Percentiles rank a stretch among this genome's conserved stretches.
phyloP scores from a whole-genome alignment of 2,888 invertebrate species.

The Callimorpha dominula region DNA sequence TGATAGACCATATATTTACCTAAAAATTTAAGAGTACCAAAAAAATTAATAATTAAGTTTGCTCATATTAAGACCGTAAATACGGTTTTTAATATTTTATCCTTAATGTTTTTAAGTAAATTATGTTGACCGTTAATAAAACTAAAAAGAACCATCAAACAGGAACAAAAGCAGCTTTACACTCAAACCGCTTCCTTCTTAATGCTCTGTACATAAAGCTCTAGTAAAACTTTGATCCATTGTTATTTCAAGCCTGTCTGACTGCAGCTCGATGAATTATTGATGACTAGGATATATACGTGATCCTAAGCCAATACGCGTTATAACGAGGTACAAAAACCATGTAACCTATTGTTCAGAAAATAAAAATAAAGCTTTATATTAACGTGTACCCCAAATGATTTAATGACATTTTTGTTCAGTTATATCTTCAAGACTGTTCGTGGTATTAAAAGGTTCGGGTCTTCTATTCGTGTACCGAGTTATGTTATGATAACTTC shows the following conservation, averaged over 20 bases:
- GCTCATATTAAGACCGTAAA: too few species aligned
- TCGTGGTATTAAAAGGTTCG: background rate
- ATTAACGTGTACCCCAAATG: background rate
- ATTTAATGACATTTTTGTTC: background rate
- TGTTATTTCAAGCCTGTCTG: conserved; percentile 79
- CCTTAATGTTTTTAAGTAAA: too few species aligned
- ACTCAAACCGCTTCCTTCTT: conserved; percentile 42
- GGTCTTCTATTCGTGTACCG: conserved; percentile 46
- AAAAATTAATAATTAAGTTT: too few species aligned
- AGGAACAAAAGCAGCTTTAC: background rate
- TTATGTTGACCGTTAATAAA: background rate
- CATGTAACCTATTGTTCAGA: conserved; percentile 12
- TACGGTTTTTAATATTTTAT: too few species aligned
- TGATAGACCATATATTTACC: too few species aligned
- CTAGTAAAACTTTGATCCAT: conserved; percentile 72
- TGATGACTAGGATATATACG: conserved; percentile 75
- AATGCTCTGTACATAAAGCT: conserved; percentile 52
- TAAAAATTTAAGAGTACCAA: too few species aligned
- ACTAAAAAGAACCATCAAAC: background rate
- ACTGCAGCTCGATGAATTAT: conserved; percentile 79
- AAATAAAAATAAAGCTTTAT: background rate
- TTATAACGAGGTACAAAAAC: conserved; percentile 47
- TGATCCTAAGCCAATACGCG: conserved; percentile 67
- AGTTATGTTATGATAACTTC: conserved; percentile 57
- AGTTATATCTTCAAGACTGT: background rate